A percentile compares a stretch with the other conserved stretches of the same genome.
Evolutionary conservation across 2,113 vertebrate genomes (phyloP).

Genomic region (Leuciscus idus): DNA sequence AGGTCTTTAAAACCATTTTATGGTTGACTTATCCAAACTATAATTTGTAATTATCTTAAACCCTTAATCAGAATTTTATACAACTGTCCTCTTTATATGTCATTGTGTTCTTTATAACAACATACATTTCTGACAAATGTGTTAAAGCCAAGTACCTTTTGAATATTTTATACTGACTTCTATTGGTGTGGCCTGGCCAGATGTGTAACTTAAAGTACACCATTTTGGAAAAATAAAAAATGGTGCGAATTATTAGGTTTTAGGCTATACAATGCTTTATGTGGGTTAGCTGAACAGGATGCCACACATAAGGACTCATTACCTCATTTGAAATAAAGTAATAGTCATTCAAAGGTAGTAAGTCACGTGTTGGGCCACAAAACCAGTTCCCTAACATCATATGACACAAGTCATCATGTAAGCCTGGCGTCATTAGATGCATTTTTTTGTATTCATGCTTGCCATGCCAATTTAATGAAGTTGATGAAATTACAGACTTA

Average conservation of each 20-base stretch:
- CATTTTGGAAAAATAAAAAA: background rate
- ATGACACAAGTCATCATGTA: conserved; percentile 58
- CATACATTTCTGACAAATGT: background rate
- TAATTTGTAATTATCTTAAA: background rate
- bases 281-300: background rate
- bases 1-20: background rate
- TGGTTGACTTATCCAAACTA: background rate
- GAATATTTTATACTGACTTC: background rate
- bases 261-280: background rate
- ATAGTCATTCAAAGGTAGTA: background rate
- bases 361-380: conserved; percentile 29
- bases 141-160: background rate
- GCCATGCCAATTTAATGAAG: background rate
- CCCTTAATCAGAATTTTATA: background rate
- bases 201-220: background rate
- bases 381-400: conserved; percentile 63
- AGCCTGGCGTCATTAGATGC: conserved; percentile 7
- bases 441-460: background rate
- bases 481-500: background rate
- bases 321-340: background rate
- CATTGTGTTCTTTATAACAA: background rate
- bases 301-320: background rate
- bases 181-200: background rate
- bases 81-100: background rate
- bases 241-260: background rate